A percentile compares a stretch with the other conserved stretches of the same genome.
Conservation (phyloP, 2,888 invertebrate species). For the Metalampra italica region DNA sequence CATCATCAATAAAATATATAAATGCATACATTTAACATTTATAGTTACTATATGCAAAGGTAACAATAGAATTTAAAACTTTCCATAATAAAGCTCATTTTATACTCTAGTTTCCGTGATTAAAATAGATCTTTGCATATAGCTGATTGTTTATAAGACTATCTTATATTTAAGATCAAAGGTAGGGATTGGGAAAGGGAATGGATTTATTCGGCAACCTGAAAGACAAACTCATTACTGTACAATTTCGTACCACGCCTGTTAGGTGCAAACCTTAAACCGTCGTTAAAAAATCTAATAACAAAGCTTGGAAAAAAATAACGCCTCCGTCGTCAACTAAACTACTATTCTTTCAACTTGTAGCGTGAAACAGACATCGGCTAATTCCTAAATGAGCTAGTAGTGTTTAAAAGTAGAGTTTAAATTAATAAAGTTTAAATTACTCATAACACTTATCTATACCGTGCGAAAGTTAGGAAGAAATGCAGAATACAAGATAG, state of each 20-base stretch:
- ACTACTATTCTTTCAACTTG: too few species aligned
- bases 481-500: too few species aligned
- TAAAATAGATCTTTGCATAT: neutral
- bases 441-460: too few species aligned
- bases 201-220: constrained; percentile 51
- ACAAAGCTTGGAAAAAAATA: constrained; percentile 37
- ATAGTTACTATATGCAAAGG: constrained; percentile 1
- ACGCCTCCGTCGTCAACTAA: neutral
- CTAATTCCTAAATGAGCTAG: too few species aligned
- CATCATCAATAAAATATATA: neutral
- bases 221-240: constrained; percentile 37
- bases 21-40: neutral
- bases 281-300: constrained; percentile 25
- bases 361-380: too few species aligned
- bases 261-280: constrained; percentile 18
- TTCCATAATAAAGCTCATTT: neutral
- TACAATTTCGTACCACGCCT: constrained; percentile 34
- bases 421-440: too few species aligned
- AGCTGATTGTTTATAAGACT: neutral
- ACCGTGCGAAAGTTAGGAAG: too few species aligned
- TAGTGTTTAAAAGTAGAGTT: too few species aligned
- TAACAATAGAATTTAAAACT: neutral
- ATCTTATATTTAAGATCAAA: neutral
- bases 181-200: constrained; percentile 23
- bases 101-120: too few species aligned